Percentiles rank a stretch among this genome's conserved stretches.
Evolutionary conservation across 2,888 invertebrate genomes (phyloP).

Genomic region (Pyrrhia umbra): DNA sequence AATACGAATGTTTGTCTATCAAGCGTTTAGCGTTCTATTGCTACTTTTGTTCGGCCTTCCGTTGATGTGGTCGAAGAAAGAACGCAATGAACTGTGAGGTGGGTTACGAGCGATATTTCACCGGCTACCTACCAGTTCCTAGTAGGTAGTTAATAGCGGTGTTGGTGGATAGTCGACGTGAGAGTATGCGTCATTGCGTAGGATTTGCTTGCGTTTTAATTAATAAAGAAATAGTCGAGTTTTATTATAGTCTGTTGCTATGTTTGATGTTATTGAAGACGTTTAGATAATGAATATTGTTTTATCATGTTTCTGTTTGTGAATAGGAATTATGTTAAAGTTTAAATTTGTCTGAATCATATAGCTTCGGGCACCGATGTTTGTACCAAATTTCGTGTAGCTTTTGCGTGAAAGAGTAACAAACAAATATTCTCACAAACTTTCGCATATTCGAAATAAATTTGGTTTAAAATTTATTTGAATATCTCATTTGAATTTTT

Average conservation of each 20-base stretch:
- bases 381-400: no score
- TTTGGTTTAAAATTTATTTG: no score
- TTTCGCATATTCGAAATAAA: no score
- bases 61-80: conserved; percentile 38
- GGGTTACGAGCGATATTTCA: conserved; percentile 20
- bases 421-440: no score
- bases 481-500: no score
- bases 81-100: conserved; percentile 40
- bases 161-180: conserved; percentile 44
- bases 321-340: not conserved
- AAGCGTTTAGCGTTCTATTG: conserved; percentile 29
- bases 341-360: not conserved
- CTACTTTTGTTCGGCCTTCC: conserved; percentile 14
- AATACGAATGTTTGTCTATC: conserved; percentile 11
- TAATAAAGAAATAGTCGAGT: conserved; percentile 42
- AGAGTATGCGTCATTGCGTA: conserved; percentile 58
- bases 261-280: conserved; percentile 21
- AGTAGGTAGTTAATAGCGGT: conserved; percentile 40
- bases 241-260: conserved; percentile 33
- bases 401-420: no score
- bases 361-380: no score
- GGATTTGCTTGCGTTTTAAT: conserved; percentile 55
- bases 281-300: not conserved
- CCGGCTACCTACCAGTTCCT: conserved; percentile 4
- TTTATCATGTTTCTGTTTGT: not conserved